phyloP scores from a whole-genome alignment of 2,113 vertebrate genomes.

The Triplophysa dalaica region DNA sequence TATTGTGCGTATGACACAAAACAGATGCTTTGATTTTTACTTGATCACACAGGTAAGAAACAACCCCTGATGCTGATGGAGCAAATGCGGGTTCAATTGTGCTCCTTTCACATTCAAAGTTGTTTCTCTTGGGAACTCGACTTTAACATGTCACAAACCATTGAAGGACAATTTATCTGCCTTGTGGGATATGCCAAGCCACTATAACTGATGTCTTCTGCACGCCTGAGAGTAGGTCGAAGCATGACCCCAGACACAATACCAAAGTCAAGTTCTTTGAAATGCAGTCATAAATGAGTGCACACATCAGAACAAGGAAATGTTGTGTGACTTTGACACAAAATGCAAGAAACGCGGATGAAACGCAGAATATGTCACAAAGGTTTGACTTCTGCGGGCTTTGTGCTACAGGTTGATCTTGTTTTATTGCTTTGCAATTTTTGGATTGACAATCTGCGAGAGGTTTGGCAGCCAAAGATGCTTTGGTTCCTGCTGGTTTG shows the following conservation, averaged over 20 bases:
- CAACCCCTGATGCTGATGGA: not conserved
- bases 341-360: slow-evolving; percentile 25
- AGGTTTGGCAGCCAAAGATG: not conserved
- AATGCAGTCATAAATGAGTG: not conserved
- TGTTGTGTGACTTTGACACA: not conserved
- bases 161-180: not conserved
- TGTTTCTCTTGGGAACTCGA: not conserved
- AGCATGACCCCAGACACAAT: not conserved
- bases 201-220: not conserved
- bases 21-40: not conserved
- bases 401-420: slow-evolving; percentile 9
- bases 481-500: not conserved
- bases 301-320: slow-evolving; percentile 24
- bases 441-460: not conserved
- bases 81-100: not conserved
- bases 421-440: not conserved
- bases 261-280: not conserved
- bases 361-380: not conserved
- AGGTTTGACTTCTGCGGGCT: not conserved
- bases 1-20: not conserved
- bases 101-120: not conserved
- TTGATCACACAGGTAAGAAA: not conserved
- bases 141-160: not conserved
- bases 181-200: not conserved
- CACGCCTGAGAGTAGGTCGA: not conserved